Evolutionary conservation across 2,888 invertebrate genomes (phyloP).

Genomic region (Drosophila phalerata): DNA sequence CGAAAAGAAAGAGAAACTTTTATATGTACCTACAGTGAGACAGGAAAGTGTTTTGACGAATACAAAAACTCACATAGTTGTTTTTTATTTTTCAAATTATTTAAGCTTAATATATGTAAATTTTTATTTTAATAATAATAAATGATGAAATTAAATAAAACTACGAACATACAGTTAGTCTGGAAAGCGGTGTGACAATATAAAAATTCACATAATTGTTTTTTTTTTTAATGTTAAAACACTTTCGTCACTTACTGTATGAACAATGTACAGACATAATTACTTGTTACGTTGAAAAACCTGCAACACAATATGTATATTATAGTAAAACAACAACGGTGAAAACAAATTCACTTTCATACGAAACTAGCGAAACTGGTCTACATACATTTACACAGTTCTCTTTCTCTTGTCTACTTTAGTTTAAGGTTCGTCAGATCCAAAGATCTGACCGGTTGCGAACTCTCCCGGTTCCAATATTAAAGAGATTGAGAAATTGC

Average conservation of each 20-base stretch:
- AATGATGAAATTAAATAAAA: no score
- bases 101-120: no score
- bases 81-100: no score
- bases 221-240: no score
- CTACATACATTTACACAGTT: slow-evolving; percentile 54
- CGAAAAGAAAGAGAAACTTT: slow-evolving; percentile 73
- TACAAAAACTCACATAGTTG: no score
- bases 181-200: no score
- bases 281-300: slow-evolving; percentile 58
- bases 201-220: no score
- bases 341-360: slow-evolving; percentile 82
- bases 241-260: no score
- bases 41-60: no score
- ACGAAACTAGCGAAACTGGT: slow-evolving; percentile 82
- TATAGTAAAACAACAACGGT: slow-evolving; percentile 20
- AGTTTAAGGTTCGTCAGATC: background rate
- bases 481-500: slow-evolving; percentile 33
- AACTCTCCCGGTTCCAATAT: slow-evolving; percentile 40
- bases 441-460: slow-evolving; percentile 8
- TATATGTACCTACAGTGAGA: slow-evolving; percentile 5
- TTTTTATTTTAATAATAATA: no score
- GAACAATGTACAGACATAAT: background rate
- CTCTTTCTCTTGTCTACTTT: slow-evolving; percentile 10
- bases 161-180: no score
- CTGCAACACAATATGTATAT: slow-evolving; percentile 16